Base-by-base conservation (phyloP, 1,140 invertebrate species). In the Gryon sp. region DNA sequence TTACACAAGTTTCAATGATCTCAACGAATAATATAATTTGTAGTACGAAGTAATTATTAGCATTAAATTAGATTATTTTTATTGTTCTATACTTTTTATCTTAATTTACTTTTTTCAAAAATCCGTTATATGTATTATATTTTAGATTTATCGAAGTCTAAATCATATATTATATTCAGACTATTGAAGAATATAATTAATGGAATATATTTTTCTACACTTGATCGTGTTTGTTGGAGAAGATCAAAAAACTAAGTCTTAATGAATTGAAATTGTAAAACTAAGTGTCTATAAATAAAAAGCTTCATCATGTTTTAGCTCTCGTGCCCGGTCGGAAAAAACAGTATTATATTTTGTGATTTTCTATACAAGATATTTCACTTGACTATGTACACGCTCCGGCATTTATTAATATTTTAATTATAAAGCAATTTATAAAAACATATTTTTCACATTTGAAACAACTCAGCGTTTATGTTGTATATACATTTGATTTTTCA, bases 301-400 rank as follows among this genome's bases (percentile, higher is more conserved):
- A 24, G 68, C 50, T 73, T 73, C 50, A 63, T 34, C 50, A 46
- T 15, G n/a, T 65, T 57, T 59, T 52, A 36, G 60, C 62, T 77
- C 74, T 77, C 66, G 74, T 77, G 74, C 66, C 60, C 40, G 45
- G 62, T 66, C 66, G 53, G 76, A 80, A 69, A n/a, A 81, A 85
- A 66, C 85, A 86, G 85, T 86, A 86, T 86, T 86, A 86, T 81
- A 62, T 38, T 53, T 82, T 85, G 84, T 86, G 83, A 86, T 86
- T 80, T 84, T 76, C 36, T 79, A 78, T 72, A 60, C 70, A 74
- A 66, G 46, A 68, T 55, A 50, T 72, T 45, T 66, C 48, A 78
- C 65, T 77, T 69, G 66, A 57, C 40, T 65, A 65, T 74, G n/a
- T 74, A 57, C 43, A 24, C 52, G 46, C 66, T 6, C 45, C 28